Base-by-base conservation (phyloP, 2,113 vertebrate genomes). In the Grallaria varia region DNA sequence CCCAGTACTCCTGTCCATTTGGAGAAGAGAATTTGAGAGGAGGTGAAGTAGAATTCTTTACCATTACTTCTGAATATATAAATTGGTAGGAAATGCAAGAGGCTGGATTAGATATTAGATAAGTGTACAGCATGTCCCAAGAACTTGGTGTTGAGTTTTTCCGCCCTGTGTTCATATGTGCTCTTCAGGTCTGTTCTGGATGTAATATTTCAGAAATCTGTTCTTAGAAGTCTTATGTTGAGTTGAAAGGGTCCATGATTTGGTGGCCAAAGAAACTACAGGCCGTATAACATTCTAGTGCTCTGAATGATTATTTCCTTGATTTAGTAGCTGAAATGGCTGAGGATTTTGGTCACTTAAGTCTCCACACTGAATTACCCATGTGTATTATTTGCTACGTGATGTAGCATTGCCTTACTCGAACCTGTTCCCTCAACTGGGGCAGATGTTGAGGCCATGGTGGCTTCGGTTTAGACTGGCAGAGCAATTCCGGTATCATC, bases 321-420 rank as follows among this genome's bases (percentile, higher is more conserved):
- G 33, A 27, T 3, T 40, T 87, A 45, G 27, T 13, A 42, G 42
- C 30, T 92, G 53, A 68, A 80, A 42, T 52, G 24, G 25, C 23
- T 50, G 47, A 71, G 42, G 27, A 60, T 33, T 74, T 80, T 58
- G 55, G 49, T 37, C 30, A 56, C 25, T n/a, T 64, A 45, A 25
- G 15, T 64, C 40, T 68, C 44, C 31, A 18, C 10, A 6, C 39
- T 53, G 59, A 63, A 24, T 59, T 87, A 78, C 22, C n/a, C 8
- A 21, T 8, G 2, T 50, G 8, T 27, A 2, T 78, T 67, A 18
- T 47, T 45, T 66, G 30, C 28, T 24, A 0, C 1, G 1, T 27
- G 55, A 28, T 73, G 22, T n/a, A 74, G 50, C 63, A 31, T 11
- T 84, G 42, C 33, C 27, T 69, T 58, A 49, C 2, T 69, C 6